These are phyloP conservation scores for Anticlea derivata DNA, from an alignment of 2,888 invertebrate species.

Conservation along the genomic window DNA sequence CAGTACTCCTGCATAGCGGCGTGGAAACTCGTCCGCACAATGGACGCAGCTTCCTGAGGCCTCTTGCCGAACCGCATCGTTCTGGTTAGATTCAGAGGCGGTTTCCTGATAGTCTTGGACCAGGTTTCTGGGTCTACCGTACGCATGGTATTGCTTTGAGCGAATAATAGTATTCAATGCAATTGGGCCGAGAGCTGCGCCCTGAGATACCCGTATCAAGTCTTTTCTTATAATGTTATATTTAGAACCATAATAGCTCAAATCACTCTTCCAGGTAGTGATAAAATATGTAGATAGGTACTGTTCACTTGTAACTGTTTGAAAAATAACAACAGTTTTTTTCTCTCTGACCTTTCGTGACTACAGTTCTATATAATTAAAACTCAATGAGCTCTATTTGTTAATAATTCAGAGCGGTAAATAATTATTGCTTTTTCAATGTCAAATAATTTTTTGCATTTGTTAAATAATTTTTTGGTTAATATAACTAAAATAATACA, in stretches of 20 bases:
- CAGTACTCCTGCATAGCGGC: constrained; percentile 18
- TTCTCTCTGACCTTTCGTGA: constrained; percentile 10
- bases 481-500: too few relatives aligned
- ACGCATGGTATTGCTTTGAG: constrained; percentile 16
- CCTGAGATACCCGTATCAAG: too few relatives aligned
- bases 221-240: too few relatives aligned
- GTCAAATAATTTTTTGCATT: too few relatives aligned
- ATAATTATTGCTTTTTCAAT: constrained; percentile 4
- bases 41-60: background rate
- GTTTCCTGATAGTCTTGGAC: constrained; percentile 1
- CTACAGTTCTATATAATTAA: constrained; percentile 7
- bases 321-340: background rate
- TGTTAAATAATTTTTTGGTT: too few relatives aligned
- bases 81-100: background rate
- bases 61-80: constrained; percentile 10
- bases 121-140: constrained; percentile 22
- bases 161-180: too few relatives aligned
- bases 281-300: too few relatives aligned
- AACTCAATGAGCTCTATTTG: background rate
- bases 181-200: too few relatives aligned
- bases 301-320: too few relatives aligned
- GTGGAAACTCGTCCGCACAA: constrained; percentile 2
- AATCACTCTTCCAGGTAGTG: too few relatives aligned
- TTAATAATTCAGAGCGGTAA: constrained; percentile 9
- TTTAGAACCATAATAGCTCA: too few relatives aligned